Conservation (phyloP, 2,888 invertebrate genomes). For the Drosophila peninsularis region DNA sequence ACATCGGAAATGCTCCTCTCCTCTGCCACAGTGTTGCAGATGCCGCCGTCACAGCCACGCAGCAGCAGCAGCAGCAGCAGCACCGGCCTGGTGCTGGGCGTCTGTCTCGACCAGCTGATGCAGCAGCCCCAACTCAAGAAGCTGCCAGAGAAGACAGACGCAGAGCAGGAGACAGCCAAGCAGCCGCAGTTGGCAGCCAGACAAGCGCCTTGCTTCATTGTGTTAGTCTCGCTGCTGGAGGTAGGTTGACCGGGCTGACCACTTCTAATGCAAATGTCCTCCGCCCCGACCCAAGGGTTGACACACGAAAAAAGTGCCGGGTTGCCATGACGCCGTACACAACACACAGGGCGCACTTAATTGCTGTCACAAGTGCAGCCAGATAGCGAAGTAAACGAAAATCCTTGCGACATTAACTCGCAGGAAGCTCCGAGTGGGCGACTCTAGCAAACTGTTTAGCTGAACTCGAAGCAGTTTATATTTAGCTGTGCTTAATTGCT, state of each 20-base stretch:
- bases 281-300: slow-evolving; percentile 53
- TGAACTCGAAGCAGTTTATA: not conserved
- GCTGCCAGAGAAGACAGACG: slow-evolving; percentile 13
- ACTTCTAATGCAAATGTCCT: slow-evolving; percentile 57
- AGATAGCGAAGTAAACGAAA: not conserved
- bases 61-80: slow-evolving; percentile 40
- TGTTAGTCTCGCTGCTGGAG: slow-evolving; percentile 96
- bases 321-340: slow-evolving; percentile 65
- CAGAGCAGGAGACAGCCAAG: slow-evolving; percentile 2
- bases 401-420: not conserved
- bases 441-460: not conserved
- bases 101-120: slow-evolving; percentile 75
- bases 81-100: slow-evolving; percentile 69
- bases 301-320: slow-evolving; percentile 24
- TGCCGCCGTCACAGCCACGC: slow-evolving; percentile 23
- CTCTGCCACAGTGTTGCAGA: slow-evolving; percentile 31
- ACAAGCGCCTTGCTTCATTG: slow-evolving; percentile 96
- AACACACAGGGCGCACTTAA: slow-evolving; percentile 56
- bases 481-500: not conserved
- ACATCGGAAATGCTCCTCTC: slow-evolving; percentile 64
- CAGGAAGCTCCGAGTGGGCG: not conserved
- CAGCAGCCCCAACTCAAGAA: slow-evolving; percentile 39
- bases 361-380: slow-evolving; percentile 35
- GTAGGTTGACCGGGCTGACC: slow-evolving; percentile 86
- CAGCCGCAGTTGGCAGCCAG: slow-evolving; percentile 90